phyloP scores from a whole-genome alignment of 2,113 vertebrate species.

The Semnornis frantzii region DNA sequence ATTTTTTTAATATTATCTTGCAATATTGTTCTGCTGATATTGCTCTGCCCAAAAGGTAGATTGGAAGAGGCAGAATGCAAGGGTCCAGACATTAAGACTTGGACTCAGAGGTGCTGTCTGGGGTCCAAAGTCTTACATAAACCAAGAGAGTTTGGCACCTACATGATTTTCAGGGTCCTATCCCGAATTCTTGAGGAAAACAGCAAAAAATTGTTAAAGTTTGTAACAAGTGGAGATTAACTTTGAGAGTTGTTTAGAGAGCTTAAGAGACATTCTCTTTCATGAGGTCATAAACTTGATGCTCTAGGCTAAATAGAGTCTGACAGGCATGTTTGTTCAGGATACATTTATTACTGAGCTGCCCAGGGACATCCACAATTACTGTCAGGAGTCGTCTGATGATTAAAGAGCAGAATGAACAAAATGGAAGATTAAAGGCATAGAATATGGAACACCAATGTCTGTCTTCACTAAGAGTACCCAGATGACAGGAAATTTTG shows the following conservation, averaged over 20 bases:
- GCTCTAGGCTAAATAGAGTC: conserved; percentile 44
- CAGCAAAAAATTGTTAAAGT: background rate
- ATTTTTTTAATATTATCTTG: background rate
- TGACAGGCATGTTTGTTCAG: conserved; percentile 61
- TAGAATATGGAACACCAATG: background rate
- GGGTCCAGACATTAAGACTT: background rate
- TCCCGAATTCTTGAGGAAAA: background rate
- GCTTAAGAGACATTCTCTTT: conserved; percentile 46
- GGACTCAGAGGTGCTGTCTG: background rate
- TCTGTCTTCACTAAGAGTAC: background rate
- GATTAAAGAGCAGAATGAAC: conserved; percentile 59
- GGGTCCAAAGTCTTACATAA: background rate
- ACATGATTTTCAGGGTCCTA: background rate
- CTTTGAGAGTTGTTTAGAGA: conserved; percentile 42
- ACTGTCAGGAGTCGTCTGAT: conserved; percentile 8
- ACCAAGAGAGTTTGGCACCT: background rate
- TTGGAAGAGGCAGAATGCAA: background rate
- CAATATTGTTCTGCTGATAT: background rate
- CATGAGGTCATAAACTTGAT: conserved; percentile 49
- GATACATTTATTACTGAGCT: conserved; percentile 56
- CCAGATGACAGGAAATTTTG: background rate
- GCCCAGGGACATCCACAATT: conserved; percentile 48
- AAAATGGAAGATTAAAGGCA: conserved; percentile 35
- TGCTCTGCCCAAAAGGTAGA: background rate
- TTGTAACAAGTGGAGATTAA: background rate